Evolutionary conservation across 2,113 vertebrate species (phyloP), one percentile per base, ranked within the genome.

Genomic region (Egretta garzetta): DNA sequence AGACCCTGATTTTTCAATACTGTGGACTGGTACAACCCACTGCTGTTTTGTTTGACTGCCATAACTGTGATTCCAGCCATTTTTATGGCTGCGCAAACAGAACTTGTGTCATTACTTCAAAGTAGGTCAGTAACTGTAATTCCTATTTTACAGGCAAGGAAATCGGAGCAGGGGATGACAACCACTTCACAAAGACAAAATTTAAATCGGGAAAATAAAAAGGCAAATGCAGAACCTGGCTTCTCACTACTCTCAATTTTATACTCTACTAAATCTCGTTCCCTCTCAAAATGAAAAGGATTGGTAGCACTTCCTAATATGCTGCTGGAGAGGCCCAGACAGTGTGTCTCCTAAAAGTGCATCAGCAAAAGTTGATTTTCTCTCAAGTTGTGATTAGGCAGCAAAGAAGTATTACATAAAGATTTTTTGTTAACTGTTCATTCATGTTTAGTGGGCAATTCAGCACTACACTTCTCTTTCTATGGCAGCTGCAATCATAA

Each of bases 51-150:
- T 68, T 33, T 66, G 45, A 75, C 39, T 93, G n/a, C 49, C 41
- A n/a, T 9, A 14, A 45, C 27, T 68, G 6, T 55, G 80, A 82
- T 53, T n/a, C 11, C 74, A 82, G 49, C 3, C 15, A 62, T 89
- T 87, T 95, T 93, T 66, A 82, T 4, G 28, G 55, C 72, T 67
- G 37, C 37, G 59, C 72, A 60, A 67, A 64, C 33, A 72, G 33
- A 70, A 76, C 26, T 76, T 50, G 24, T 28, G 59, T 23, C 52
- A 67, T 2, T 79, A 56, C 49, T 85, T 75, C 76, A 30, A 93
- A 96, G 73, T 89, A 95, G 86, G 86, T 96, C 86, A 94, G 64
- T 53, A 92, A 66, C 77, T 45, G 59, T 12, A 68, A 62, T 24
- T 79, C 19, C 58, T 49, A 4, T 58, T 84, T 53, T 50, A 81